These are phyloP conservation scores for Synanthedon vespiformis DNA, from an alignment of 2,888 invertebrate genomes.

Conservation along the genomic window DNA sequence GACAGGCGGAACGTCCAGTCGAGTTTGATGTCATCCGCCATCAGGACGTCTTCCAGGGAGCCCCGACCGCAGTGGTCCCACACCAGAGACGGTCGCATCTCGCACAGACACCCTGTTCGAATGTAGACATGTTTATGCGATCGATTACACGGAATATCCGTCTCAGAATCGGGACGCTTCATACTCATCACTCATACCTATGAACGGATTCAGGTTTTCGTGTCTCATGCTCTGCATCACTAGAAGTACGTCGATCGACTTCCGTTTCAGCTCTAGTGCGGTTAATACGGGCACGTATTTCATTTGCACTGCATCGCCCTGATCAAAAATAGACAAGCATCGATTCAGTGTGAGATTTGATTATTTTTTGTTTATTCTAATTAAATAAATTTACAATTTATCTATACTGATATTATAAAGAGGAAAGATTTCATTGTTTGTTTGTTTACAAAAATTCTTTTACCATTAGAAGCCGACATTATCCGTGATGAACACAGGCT, in stretches of 20 bases:
- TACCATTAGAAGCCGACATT: too few relatives aligned
- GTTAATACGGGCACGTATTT: constrained; percentile 77
- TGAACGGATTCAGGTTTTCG: constrained; percentile 90
- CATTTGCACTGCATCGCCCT: constrained; percentile 92
- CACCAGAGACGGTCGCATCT: constrained; percentile 84
- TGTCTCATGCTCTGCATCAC: constrained; percentile 87
- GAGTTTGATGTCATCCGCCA: constrained; percentile 90
- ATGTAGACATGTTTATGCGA: background rate
- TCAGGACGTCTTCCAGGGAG: constrained; percentile 87
- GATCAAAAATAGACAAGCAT: constrained; percentile 13
- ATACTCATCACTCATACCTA: constrained; percentile 57
- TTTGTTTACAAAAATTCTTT: too few relatives aligned
- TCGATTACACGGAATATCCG: background rate
- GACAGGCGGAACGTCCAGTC: constrained; percentile 97
- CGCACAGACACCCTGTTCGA: constrained; percentile 77
- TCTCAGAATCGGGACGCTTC: background rate
- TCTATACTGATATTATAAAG: too few relatives aligned
- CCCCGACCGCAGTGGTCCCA: constrained; percentile 91
- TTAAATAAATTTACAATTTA: too few relatives aligned
- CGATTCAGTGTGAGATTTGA: too few relatives aligned
- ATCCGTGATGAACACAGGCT: too few relatives aligned
- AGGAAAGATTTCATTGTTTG: too few relatives aligned
- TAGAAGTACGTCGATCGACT: constrained; percentile 82
- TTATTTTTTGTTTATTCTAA: background rate
- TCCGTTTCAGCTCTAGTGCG: constrained; percentile 81